phyloP scores from a whole-genome alignment of 2,797 vertebrate species.

The Morelia viridis region DNA sequence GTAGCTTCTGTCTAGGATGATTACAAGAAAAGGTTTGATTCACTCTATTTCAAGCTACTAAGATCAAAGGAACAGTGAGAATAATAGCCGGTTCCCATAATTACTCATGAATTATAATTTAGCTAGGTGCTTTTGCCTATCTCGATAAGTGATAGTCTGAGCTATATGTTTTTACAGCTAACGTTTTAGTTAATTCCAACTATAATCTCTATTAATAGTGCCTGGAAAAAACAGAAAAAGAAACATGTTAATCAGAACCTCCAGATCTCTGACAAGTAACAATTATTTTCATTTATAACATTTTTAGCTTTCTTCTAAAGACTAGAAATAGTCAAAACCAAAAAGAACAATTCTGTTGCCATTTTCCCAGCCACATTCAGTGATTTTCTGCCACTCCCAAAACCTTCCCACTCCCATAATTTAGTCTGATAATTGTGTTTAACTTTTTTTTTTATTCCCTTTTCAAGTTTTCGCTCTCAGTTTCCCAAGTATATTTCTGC shows the following conservation, averaged over 20 bases:
- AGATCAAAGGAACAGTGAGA: background rate
- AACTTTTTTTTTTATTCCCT: background rate
- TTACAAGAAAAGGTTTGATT: background rate
- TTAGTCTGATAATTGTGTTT: background rate
- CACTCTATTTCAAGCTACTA: background rate
- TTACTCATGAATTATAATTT: conserved; percentile 8
- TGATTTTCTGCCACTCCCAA: background rate
- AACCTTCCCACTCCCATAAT: background rate
- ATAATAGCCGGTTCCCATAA: background rate
- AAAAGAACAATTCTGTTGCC: background rate
- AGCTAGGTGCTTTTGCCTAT: background rate
- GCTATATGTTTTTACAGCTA: background rate
- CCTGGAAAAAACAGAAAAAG: background rate
- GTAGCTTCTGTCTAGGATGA: background rate
- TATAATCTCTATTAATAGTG: background rate
- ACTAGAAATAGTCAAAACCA: background rate
- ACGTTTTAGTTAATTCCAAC: background rate
- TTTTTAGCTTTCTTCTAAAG: background rate
- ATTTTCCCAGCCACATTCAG: background rate
- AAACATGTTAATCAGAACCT: background rate
- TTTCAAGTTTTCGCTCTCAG: background rate
- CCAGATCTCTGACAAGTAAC: background rate
- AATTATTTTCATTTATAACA: background rate
- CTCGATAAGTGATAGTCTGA: background rate
- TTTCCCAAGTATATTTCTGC: background rate